Conservation (phyloP, 2,888 invertebrate species). For the Theretra japonica region DNA sequence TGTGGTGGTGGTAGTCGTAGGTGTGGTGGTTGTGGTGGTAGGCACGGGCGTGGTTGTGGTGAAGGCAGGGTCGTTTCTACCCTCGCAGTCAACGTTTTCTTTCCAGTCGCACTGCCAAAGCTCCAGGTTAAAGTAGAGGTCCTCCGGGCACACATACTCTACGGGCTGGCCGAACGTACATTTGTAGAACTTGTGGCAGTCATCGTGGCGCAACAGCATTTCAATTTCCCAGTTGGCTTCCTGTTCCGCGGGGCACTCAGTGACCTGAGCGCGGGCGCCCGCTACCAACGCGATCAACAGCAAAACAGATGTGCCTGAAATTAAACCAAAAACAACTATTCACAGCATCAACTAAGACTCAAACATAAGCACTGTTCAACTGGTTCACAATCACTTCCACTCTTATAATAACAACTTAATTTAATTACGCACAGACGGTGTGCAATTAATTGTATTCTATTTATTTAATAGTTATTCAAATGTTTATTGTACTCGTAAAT, state of each 20-base stretch:
- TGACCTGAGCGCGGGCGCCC: slow-evolving; percentile 45
- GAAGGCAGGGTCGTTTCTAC: slow-evolving; percentile 55
- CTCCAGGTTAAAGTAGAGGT: slow-evolving; percentile 83
- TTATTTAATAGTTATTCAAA: slow-evolving; percentile 7
- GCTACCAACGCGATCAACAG: slow-evolving; percentile 41
- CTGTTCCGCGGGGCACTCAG: slow-evolving; percentile 65
- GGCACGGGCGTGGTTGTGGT: slow-evolving; percentile 33
- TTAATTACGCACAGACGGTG: background rate
- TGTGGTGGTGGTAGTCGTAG: background rate
- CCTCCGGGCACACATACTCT: slow-evolving; percentile 83
- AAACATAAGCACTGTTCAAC: slow-evolving; percentile 1
- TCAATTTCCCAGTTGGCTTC: slow-evolving; percentile 63
- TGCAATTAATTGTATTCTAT: background rate
- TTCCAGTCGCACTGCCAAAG: slow-evolving; percentile 85
- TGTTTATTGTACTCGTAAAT: background rate
- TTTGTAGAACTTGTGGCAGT: slow-evolving; percentile 87
- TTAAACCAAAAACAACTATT: slow-evolving; percentile 11
- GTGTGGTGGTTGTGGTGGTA: slow-evolving; percentile 20
- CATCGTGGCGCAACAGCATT: slow-evolving; percentile 82
- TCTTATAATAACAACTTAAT: background rate
- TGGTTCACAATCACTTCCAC: slow-evolving; percentile 15
- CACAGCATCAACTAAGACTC: background rate
- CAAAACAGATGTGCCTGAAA: slow-evolving; percentile 44
- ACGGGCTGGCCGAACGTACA: slow-evolving; percentile 87
- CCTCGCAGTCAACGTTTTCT: slow-evolving; percentile 85